A percentile compares a stretch with the other conserved stretches of the same genome.
Evolutionary conservation across 1,140 invertebrate species (phyloP).

Genomic region (Drosophila novamexicana): DNA sequence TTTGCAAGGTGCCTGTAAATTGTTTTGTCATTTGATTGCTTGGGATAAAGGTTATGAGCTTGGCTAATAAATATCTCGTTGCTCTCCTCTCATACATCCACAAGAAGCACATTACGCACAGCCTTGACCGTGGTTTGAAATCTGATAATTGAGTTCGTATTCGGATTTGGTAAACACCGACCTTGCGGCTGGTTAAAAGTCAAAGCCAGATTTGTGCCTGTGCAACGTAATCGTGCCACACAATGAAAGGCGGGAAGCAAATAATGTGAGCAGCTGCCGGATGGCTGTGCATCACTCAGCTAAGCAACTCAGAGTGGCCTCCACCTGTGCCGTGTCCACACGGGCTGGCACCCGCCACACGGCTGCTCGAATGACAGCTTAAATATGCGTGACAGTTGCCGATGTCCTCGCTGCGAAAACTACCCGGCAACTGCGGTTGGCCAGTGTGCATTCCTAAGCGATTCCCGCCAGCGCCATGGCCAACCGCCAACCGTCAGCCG

Average conservation of each 20-base stretch:
- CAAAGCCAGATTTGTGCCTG: slow-evolving; percentile 27
- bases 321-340: slow-evolving; percentile 14
- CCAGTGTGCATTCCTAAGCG: slow-evolving; percentile 42
- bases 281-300: slow-evolving; percentile 20
- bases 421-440: background rate
- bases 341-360: background rate
- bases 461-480: slow-evolving; percentile 13
- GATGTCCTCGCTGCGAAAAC: background rate
- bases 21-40: no score
- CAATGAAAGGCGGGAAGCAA: background rate
- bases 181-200: slow-evolving; percentile 5
- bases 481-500: background rate
- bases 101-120: background rate
- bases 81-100: no score
- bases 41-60: no score
- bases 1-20: background rate
- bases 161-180: background rate
- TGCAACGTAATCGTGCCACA: background rate
- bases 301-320: slow-evolving; percentile 7
- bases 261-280: background rate
- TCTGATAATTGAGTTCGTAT: background rate
- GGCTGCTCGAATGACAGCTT: background rate
- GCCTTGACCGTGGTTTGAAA: no score
- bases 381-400: slow-evolving; percentile 43
- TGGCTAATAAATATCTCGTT: no score